phyloP scores from a whole-genome alignment of 1,140 invertebrate genomes.

The Cherax destructor region DNA sequence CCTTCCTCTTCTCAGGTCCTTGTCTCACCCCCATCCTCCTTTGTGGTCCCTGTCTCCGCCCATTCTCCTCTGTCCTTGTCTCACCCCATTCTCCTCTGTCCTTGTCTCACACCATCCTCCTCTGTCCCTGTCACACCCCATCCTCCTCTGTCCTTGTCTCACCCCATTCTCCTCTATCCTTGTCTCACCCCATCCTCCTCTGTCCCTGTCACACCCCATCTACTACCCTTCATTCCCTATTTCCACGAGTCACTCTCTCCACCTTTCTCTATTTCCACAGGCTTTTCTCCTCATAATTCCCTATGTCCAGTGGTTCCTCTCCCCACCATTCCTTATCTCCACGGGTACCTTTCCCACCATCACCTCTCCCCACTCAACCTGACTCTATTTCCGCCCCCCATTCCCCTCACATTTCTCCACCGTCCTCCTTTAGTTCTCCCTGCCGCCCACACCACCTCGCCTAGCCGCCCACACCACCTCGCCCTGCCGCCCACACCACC shows the following conservation, averaged over 20 bases:
- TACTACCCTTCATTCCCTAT: not conserved
- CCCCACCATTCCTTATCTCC: too few relatives aligned
- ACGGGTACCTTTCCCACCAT: not conserved
- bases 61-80: not conserved
- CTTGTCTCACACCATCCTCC: not conserved
- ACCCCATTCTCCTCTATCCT: not conserved
- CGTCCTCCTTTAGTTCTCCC: too few relatives aligned
- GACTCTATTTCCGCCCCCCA: not conserved
- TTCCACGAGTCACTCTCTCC: too few relatives aligned
- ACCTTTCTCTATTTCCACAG: too few relatives aligned
- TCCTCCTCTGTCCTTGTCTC: slow-evolving; percentile 17
- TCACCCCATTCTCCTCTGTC: not conserved
- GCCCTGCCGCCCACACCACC: not conserved
- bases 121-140: too few relatives aligned
- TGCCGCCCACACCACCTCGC: not conserved
- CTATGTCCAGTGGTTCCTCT: too few relatives aligned
- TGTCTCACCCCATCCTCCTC: too few relatives aligned
- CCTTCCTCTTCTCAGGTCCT: too few relatives aligned
- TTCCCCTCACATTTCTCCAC: not conserved
- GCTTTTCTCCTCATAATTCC: too few relatives aligned
- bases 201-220: not conserved
- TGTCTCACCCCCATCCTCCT: not conserved
- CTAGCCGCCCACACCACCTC: not conserved
- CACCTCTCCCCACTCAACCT: not conserved
- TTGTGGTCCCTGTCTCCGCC: not conserved